Evolutionary conservation across 2,113 vertebrate species (phyloP).

Genomic region (Psammodynastes pulverulentus): DNA sequence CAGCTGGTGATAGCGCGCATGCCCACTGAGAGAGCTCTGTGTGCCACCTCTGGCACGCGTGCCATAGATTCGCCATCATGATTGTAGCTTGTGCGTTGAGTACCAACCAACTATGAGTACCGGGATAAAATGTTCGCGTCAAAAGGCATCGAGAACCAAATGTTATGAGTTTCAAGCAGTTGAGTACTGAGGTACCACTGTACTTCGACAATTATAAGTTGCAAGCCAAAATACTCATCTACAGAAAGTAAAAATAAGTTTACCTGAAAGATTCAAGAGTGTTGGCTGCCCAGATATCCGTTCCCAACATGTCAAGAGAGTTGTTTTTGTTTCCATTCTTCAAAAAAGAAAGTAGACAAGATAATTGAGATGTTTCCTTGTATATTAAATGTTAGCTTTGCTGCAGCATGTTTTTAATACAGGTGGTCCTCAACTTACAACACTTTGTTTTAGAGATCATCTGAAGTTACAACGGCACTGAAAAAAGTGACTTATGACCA

Average conservation of each 20-base stretch:
- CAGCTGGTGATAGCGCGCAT: too few relatives aligned
- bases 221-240: background rate
- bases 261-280: slow-evolving; percentile 91
- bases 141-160: background rate
- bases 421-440: background rate
- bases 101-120: background rate
- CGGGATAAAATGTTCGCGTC: background rate
- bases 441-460: background rate
- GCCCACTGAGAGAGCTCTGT: too few relatives aligned
- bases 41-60: too few relatives aligned
- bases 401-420: background rate
- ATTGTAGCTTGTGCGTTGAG: background rate
- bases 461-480: background rate
- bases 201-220: background rate
- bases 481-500: background rate
- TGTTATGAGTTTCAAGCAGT: background rate
- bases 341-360: slow-evolving; percentile 34
- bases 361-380: slow-evolving; percentile 25
- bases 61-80: too few relatives aligned
- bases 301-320: slow-evolving; percentile 91
- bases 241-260: background rate
- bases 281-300: slow-evolving; percentile 97
- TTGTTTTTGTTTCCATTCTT: slow-evolving; percentile 91
- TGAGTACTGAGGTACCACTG: background rate
- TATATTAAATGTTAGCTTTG: background rate